These are phyloP conservation scores for Platyscapa corneri DNA, from an alignment of 1,140 invertebrate species.

Conservation along the genomic window DNA sequence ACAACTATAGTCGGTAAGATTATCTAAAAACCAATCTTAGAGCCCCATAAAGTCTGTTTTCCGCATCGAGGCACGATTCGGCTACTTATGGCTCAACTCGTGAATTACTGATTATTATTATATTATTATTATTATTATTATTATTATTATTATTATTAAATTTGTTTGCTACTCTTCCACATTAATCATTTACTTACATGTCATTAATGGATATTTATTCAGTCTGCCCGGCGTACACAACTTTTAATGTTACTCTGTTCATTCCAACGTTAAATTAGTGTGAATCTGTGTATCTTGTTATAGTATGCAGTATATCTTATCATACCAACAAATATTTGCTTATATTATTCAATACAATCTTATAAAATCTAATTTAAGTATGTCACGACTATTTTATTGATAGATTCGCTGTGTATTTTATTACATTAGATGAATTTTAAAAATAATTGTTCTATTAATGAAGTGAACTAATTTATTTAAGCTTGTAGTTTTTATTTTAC, in stretches of 20 bases:
- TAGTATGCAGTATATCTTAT: too few relatives aligned
- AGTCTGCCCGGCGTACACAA: not conserved
- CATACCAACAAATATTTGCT: not conserved
- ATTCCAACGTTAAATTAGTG: not conserved
- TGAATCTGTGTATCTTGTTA: not conserved
- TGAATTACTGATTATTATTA: not conserved
- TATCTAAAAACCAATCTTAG: not conserved
- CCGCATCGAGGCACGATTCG: not conserved
- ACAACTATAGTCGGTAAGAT: not conserved
- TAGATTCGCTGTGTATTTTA: not conserved
- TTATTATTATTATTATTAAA: too few relatives aligned
- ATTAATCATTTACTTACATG: not conserved
- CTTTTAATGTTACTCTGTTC: not conserved
- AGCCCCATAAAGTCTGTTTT: not conserved
- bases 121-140: not conserved
- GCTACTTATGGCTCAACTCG: not conserved
- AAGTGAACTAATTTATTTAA: too few relatives aligned
- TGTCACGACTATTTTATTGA: not conserved
- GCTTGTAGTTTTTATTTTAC: too few relatives aligned
- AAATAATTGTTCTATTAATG: not conserved
- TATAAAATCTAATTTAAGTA: not conserved
- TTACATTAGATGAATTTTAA: not conserved
- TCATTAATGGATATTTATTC: not conserved
- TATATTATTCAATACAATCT: not conserved
- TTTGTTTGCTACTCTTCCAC: too few relatives aligned